phyloP scores from a whole-genome alignment of 2,113 vertebrate species.

The Herpailurus yagouaroundi region DNA sequence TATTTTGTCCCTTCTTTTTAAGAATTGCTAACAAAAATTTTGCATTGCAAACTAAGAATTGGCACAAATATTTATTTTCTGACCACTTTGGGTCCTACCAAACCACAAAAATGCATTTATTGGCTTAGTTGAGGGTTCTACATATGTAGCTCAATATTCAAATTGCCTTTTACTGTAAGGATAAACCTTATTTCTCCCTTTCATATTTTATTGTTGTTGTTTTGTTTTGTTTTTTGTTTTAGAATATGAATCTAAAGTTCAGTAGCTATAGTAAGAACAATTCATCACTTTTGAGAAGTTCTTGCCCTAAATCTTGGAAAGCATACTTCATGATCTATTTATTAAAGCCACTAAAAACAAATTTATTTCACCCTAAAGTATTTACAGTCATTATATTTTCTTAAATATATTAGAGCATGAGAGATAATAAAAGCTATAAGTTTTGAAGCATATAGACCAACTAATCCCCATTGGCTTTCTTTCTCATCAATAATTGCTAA shows the following conservation, averaged over 20 bases:
- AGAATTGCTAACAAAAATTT: background rate
- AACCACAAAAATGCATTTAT: background rate
- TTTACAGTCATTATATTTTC: slow-evolving; percentile 71
- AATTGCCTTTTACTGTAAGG: background rate
- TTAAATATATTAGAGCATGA: slow-evolving; percentile 50
- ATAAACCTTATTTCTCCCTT: background rate
- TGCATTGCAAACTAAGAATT: background rate
- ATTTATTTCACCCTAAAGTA: slow-evolving; percentile 55
- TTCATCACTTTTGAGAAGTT: slow-evolving; percentile 74
- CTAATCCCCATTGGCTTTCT: background rate
- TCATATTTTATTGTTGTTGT: background rate
- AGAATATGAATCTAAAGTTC: background rate
- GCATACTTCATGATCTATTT: slow-evolving; percentile 76
- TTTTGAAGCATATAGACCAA: background rate
- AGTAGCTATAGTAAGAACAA: slow-evolving; percentile 72
- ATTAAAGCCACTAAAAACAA: slow-evolving; percentile 75
- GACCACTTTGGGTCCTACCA: background rate
- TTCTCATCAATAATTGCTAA: slow-evolving; percentile 69
- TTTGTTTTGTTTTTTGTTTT: background rate
- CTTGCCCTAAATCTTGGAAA: slow-evolving; percentile 64
- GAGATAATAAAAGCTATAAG: slow-evolving; percentile 59
- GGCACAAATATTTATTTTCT: background rate
- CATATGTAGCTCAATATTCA: background rate
- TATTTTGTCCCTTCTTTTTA: background rate
- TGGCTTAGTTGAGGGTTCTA: background rate